Base-by-base conservation (phyloP, 1,140 invertebrate genomes). In the Holotrichia oblita region DNA sequence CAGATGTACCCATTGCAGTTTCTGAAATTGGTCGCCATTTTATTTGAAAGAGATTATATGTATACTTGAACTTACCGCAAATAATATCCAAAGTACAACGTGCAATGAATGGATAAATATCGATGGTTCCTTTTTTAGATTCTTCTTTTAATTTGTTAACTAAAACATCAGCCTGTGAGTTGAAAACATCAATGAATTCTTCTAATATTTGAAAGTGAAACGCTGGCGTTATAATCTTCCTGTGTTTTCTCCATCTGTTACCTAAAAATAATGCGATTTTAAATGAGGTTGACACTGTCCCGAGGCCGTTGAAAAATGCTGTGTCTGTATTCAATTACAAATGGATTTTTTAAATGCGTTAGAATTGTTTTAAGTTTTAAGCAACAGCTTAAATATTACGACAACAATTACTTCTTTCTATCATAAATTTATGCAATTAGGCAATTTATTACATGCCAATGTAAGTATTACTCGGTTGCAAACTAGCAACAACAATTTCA, bases 191-290 rank as follows among this genome's bases (percentile, higher is more conserved):
- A 0, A 94, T 80, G 84, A 95, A 96, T 81, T 93, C 89, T 78
- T 95, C 91, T 17, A 95, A 87, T 77, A 96, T 95, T 83, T 93
- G 92, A 83, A 96, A 96, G 85, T 96, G 95, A 84, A 96, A 96
- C 0, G 94, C 92, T 3, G 95, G 95, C 0, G 95, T 96, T 14
- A 96, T 86, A 61, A 94, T 85, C 86, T 93, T 93, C 10, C 94
- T 84, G 77, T 92, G 87, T 0, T 81, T 83, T 73, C 89, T 88
- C 93, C 93, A 94, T 87, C 93, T 92, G 6, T 86, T 85, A 22
- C 92, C 91, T 88, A 80, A 73, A 82, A 64, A n/a, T n/a, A n/a
- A n/a, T n/a, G n/a, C n/a, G n/a, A n/a, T n/a, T n/a, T n/a, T n/a
- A n/a, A n/a, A n/a, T n/a, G n/a, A n/a, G n/a, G n/a, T n/a, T n/a